A percentile compares a stretch with the other conserved stretches of the same genome.
Conservation (phyloP, 2,888 invertebrate genomes). For the Nemotelus nigrinus region DNA sequence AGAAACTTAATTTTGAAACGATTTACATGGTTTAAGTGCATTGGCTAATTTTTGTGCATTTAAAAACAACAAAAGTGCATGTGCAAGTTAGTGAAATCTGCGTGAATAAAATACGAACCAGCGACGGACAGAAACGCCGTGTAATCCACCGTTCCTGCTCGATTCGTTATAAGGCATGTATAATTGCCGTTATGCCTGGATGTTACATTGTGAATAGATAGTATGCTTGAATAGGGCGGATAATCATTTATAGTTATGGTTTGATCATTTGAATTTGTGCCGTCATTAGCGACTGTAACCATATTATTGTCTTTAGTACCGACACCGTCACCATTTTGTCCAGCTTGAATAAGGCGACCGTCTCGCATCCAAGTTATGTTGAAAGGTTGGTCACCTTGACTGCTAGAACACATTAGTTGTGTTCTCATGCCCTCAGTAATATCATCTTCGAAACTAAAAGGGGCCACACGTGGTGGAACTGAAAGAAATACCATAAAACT, state of each 20-base stretch:
- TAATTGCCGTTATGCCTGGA: slow-evolving; percentile 66
- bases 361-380: slow-evolving; percentile 69
- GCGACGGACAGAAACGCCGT: slow-evolving; percentile 68
- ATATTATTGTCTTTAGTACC: neutral
- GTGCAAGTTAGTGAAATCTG: neutral
- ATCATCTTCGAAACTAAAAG: slow-evolving; percentile 82
- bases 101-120: slow-evolving; percentile 62
- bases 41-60: too few relatives aligned
- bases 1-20: too few relatives aligned
- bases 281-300: neutral
- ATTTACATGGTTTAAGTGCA: too few relatives aligned
- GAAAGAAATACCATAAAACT: slow-evolving; percentile 55
- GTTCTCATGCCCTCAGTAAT: slow-evolving; percentile 83
- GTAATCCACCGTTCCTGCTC: slow-evolving; percentile 67
- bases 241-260: slow-evolving; percentile 68
- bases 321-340: neutral
- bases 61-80: neutral
- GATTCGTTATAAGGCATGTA: slow-evolving; percentile 63
- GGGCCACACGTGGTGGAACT: slow-evolving; percentile 84
- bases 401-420: slow-evolving; percentile 72
- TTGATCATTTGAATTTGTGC: slow-evolving; percentile 44
- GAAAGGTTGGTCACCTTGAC: slow-evolving; percentile 69
- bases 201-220: slow-evolving; percentile 65
- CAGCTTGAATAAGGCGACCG: slow-evolving; percentile 60
- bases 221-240: slow-evolving; percentile 67